A percentile compares a stretch with the other conserved stretches of the same genome.
Conservation (phyloP, 2,888 invertebrate species). For the Tetrapedia diversipes region DNA sequence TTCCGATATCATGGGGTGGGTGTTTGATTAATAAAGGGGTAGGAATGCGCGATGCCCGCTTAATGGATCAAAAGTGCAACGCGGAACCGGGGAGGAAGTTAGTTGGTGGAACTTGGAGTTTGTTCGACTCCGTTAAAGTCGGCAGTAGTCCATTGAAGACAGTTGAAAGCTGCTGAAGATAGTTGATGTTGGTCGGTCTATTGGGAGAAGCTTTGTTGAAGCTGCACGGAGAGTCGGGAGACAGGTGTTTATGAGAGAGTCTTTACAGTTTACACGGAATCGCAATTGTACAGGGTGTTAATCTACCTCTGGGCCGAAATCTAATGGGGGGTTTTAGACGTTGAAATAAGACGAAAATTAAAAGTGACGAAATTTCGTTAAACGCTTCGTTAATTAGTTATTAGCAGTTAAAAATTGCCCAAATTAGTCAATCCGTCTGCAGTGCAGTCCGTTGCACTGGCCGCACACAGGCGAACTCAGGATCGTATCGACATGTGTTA, state of each 20-base stretch:
- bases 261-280: background rate
- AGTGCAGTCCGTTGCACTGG: too few relatives aligned
- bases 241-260: background rate
- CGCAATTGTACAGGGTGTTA: background rate
- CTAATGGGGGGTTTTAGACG: too few relatives aligned
- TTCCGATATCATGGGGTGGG: background rate
- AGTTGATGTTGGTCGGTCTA: slow-evolving; percentile 9
- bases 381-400: too few relatives aligned
- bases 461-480: too few relatives aligned
- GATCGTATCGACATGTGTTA: too few relatives aligned
- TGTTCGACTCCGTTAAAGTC: slow-evolving; percentile 19
- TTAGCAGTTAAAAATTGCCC: too few relatives aligned
- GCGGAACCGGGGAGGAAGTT: background rate
- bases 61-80: slow-evolving; percentile 6
- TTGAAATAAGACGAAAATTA: too few relatives aligned
- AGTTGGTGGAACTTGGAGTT: slow-evolving; percentile 8
- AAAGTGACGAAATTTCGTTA: too few relatives aligned
- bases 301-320: too few relatives aligned
- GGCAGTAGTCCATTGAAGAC: slow-evolving; percentile 4
- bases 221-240: background rate
- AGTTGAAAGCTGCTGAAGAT: slow-evolving; percentile 16
- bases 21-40: background rate
- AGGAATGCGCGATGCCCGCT: background rate
- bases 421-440: too few relatives aligned
- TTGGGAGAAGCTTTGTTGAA: background rate